Conservation (phyloP, 1,140 invertebrate species). For the Venustaconcha ellipsiformis region DNA sequence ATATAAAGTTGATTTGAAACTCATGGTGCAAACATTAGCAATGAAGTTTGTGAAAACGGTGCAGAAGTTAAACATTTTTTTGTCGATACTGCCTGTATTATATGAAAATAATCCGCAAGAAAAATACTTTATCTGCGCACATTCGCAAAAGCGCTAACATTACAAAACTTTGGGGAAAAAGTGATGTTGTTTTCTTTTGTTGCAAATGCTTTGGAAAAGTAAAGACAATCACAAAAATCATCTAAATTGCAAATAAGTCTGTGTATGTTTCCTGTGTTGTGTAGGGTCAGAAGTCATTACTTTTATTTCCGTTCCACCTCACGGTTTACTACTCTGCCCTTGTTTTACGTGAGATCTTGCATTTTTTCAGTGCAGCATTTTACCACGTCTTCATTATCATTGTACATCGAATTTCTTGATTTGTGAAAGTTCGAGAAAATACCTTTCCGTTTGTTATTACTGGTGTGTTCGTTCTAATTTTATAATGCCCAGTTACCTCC, state of each 20-base stretch:
- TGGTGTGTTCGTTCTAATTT: constrained; percentile 74
- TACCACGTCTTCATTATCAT: constrained; percentile 73
- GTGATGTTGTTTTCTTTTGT: no score
- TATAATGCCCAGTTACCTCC: constrained; percentile 71
- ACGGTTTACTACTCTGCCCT: constrained; percentile 70
- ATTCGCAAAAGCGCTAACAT: no score
- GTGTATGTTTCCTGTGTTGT: constrained; percentile 72
- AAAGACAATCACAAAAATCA: no score
- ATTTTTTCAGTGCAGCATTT: constrained; percentile 73
- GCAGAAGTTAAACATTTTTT: no score
- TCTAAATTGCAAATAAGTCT: constrained; percentile 70
- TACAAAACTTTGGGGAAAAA: no score
- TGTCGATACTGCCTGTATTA: no score
- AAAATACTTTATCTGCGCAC: no score
- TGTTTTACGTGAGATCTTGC: constrained; percentile 56
- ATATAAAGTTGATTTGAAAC: no score
- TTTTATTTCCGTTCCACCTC: constrained; percentile 74
- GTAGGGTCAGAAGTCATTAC: constrained; percentile 73
- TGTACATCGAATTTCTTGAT: constrained; percentile 70
- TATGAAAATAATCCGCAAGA: no score
- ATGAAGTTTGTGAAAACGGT: no score
- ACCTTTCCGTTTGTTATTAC: constrained; percentile 71
- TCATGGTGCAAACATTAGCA: no score
- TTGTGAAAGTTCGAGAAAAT: constrained; percentile 75
- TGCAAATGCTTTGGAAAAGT: no score